Percentiles rank a stretch among this genome's conserved stretches.
These are phyloP conservation scores for Anoura caudifer DNA, from an alignment of 2,113 vertebrate species.

Conservation along the genomic window DNA sequence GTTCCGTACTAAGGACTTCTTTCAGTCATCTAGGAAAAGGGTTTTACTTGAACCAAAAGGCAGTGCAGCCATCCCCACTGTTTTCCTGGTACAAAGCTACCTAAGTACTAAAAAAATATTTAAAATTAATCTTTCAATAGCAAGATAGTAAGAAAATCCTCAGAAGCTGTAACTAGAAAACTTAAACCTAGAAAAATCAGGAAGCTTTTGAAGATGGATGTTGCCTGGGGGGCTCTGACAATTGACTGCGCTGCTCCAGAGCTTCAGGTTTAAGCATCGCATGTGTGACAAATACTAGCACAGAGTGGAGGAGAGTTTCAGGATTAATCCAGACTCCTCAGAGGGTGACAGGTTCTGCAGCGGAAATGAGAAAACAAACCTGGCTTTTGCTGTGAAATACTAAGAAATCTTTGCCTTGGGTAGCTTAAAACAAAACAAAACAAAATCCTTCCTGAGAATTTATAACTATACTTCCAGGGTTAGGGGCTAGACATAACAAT, in stretches of 20 bases:
- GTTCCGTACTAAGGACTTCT: neutral
- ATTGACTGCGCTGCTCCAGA: neutral
- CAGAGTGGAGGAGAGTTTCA: neutral
- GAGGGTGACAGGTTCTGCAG: neutral
- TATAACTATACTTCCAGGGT: neutral
- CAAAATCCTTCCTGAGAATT: neutral
- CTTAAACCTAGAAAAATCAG: neutral
- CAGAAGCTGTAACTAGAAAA: neutral
- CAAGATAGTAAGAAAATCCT: neutral
- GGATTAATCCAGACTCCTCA: neutral
- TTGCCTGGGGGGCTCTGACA: neutral
- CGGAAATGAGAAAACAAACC: neutral
- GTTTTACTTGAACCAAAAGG: neutral
- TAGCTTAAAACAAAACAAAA: neutral
- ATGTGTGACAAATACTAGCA: neutral
- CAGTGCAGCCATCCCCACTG: neutral
- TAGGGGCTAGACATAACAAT: conserved; percentile 7
- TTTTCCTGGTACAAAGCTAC: neutral
- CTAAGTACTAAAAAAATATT: neutral
- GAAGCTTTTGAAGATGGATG: neutral
- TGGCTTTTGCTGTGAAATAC: neutral
- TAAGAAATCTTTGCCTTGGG: neutral
- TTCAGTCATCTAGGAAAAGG: neutral
- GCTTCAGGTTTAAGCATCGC: neutral
- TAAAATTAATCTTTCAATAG: neutral